Conservation (phyloP, 1,140 invertebrate genomes). For the Sminthurinus signatus region DNA sequence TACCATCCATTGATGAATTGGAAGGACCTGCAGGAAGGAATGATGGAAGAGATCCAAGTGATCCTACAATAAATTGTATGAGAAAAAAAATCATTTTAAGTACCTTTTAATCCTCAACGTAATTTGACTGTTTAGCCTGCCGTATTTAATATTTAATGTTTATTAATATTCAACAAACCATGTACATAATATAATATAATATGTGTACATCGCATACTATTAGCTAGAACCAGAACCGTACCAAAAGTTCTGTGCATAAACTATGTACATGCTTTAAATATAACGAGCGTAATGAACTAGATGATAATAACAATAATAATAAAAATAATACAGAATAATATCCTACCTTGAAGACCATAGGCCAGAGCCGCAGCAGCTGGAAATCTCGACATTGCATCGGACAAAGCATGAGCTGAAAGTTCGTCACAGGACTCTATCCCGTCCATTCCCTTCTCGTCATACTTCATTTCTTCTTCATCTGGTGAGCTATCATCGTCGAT, state of each 20-base stretch:
- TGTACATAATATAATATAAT: too few species aligned
- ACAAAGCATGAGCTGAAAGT: slow-evolving; percentile 25
- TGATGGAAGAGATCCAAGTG: slow-evolving; percentile 51
- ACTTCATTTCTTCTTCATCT: slow-evolving; percentile 24
- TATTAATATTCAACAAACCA: too few species aligned
- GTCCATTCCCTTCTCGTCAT: slow-evolving; percentile 24
- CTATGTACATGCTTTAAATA: too few species aligned
- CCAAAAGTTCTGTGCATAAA: too few species aligned
- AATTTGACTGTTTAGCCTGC: too few species aligned
- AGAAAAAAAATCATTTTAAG: too few species aligned
- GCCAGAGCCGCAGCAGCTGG: slow-evolving; percentile 59
- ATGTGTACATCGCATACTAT: too few species aligned
- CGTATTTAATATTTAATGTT: too few species aligned
- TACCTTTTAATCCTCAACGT: too few species aligned
- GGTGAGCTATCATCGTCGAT: slow-evolving; percentile 34
- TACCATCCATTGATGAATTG: slow-evolving; percentile 53
- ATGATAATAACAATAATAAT: not conserved
- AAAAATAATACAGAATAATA: not conserved
- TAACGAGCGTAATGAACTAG: not conserved
- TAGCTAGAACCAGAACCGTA: too few species aligned
- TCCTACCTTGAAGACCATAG: slow-evolving; percentile 66
- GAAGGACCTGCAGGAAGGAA: slow-evolving; percentile 75
- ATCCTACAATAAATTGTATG: too few species aligned
- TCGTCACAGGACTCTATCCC: slow-evolving; percentile 28
- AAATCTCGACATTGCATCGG: slow-evolving; percentile 25